Evolutionary conservation across 2,888 invertebrate species (phyloP), one percentile per base, ranked within the genome.

Genomic region (Diaperis boleti): DNA sequence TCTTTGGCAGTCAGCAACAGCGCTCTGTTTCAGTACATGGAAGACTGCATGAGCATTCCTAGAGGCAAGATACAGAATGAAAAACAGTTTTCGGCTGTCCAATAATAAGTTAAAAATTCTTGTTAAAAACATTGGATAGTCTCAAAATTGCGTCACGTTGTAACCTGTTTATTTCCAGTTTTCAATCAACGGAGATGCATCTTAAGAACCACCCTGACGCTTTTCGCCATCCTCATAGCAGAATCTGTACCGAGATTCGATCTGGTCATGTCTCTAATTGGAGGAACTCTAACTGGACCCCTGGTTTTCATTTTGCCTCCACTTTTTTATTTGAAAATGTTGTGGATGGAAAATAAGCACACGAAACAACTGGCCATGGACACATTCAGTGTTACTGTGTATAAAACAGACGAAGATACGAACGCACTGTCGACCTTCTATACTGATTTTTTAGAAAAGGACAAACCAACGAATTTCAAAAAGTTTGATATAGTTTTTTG

Each of bases 241-340:
- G 93, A 94, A 80, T 86, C 91, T 0, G 89, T 95, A 0, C 95
- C 96, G 0, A 85, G 90, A 67, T 95, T 96, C 76, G 94, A 95
- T 73, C 83, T 94, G 13, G 90, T 95, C 7, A 91, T 95, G 89
- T 89, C 93, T 1, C 82, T 95, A 0, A 88, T 95, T 6, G 95
- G 96, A 0, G 94, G 94, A 2, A 90, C 92, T 0, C 84, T 95
- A 2, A 91, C 91, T 0, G 92, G 94, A 0, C 92, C 95, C 0
- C 81, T 95, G 7, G 90, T 94, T 72, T 95, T 95, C 69, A 86
- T 96, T 62, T 86, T 93, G 61, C 95, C 95, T 0, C 92, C 95
- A 0, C 71, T 95, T 35, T 88, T 95, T 74, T 95, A 94, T 78
- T 82, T 90, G 0, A 89, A 87, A 76, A 87, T 92, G 6, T 81